These are phyloP conservation scores for Drosophila seguyi DNA, from an alignment of 1,140 invertebrate species.

Conservation along the genomic window DNA sequence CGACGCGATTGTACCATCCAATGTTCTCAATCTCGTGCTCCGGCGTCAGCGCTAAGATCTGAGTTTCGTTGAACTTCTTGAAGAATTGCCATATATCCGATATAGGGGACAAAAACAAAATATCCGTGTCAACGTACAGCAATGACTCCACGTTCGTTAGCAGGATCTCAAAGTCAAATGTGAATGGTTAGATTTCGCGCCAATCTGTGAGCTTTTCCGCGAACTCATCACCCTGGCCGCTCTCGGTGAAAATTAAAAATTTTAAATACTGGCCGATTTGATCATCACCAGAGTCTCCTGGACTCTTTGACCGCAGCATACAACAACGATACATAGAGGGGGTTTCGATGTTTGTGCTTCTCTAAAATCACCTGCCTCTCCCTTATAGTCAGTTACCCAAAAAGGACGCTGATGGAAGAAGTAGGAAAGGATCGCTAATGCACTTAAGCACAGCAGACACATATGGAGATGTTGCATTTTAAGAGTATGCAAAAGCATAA, in stretches of 20 bases:
- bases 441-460: conserved; percentile 53
- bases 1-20: conserved; percentile 98
- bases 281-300: conserved; percentile 93
- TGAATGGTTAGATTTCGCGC: conserved; percentile 88
- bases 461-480: conserved; percentile 63
- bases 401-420: conserved; percentile 50
- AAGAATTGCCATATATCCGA: conserved; percentile 94
- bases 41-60: conserved; percentile 94
- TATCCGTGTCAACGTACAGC: conserved; percentile 97
- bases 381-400: conserved; percentile 21
- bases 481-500: conserved; percentile 10
- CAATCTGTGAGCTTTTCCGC: conserved; percentile 90
- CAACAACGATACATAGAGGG: conserved; percentile 88
- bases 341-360: too few species aligned
- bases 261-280: conserved; percentile 90
- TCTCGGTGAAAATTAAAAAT: conserved; percentile 93
- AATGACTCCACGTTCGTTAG: conserved; percentile 90
- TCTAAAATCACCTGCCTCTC: neutral
- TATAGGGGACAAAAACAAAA: conserved; percentile 93
- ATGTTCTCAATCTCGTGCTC: conserved; percentile 96
- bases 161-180: conserved; percentile 91
- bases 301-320: conserved; percentile 90
- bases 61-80: conserved; percentile 92
- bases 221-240: conserved; percentile 89
- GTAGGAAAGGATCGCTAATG: conserved; percentile 56